Base-by-base conservation (phyloP, 2,113 vertebrate species). In the Catharus bicknelli region DNA sequence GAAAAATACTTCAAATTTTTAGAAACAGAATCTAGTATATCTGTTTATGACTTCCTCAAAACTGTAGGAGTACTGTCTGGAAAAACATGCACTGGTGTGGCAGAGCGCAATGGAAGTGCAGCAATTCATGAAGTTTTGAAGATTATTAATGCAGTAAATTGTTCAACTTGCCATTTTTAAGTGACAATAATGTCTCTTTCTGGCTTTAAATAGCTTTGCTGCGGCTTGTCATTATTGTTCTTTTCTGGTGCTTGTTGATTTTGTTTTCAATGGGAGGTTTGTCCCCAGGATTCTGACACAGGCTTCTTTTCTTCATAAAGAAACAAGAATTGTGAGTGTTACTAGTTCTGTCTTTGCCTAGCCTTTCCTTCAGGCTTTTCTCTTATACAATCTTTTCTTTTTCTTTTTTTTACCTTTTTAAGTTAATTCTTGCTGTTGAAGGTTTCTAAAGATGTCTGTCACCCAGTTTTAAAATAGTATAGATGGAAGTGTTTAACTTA, bases 201-300 rank as follows among this genome's bases (percentile, higher is more conserved):
- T 43, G 53, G 13, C 57, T 92, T 86, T 59, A 88, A 81, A 38
- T 72, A 54, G 45, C 58, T 87, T 68, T 83, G 36, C 29, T 22
- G 14, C 62, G 57, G n/a, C 54, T 86, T 87, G 53, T 72, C 21
- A 2, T 83, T 53, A 50, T 77, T 81, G n/a, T 68, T 90, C 45
- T 85, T 68, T 66, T 62, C 61, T 90, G 34, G 12, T 79, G 45
- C 45, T 62, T 68, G 57, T 55, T 92, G 77, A 30, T 45, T 73
- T 87, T 91, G 27, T 79, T 94, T 76, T 94, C 84, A 76, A n/a
- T 84, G 40, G 43, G 53, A 81, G 51, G 55, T 86, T 88, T 95
- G 81, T 81, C 53, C 27, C 6, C 61, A 30, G 40, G 25, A 61
- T 73, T 86, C 86, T 88, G 47, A 92, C 53, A 90, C 50, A 90